Percentiles rank a stretch among this genome's conserved stretches.
phyloP scores from a whole-genome alignment of 2,113 vertebrate species.

The Xiphophorus maculatus region DNA sequence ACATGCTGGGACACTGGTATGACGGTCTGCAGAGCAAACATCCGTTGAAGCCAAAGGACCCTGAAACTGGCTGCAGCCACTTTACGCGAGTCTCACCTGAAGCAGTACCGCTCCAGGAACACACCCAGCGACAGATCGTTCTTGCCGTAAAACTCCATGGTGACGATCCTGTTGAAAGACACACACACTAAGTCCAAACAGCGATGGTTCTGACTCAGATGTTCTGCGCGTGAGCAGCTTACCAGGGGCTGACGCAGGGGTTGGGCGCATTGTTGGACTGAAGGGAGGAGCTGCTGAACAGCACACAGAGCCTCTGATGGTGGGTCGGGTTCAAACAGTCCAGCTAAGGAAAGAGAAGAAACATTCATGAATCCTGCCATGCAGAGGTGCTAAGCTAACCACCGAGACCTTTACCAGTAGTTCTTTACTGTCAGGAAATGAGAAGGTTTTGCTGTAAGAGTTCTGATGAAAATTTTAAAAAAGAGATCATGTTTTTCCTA shows the following conservation, averaged over 20 bases:
- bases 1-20: conserved; percentile 97
- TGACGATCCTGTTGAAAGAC: conserved; percentile 89
- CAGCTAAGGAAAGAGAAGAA: conserved; percentile 79
- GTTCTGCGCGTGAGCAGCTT: conserved; percentile 30
- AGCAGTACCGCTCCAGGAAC: conserved; percentile 97
- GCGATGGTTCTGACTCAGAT: background rate
- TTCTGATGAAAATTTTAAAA: too few species aligned
- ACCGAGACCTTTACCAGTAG: too few species aligned
- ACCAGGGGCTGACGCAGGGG: conserved; percentile 98
- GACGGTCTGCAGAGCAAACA: conserved; percentile 83
- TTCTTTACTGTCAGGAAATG: too few species aligned
- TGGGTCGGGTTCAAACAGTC: conserved; percentile 93
- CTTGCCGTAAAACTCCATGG: conserved; percentile 99
- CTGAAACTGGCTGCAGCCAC: background rate
- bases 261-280: conserved; percentile 96
- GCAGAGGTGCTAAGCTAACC: too few species aligned
- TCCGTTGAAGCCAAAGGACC: background rate
- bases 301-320: conserved; percentile 95
- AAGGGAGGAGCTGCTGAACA: conserved; percentile 96
- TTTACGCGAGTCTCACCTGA: conserved; percentile 83
- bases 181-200: background rate
- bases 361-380: background rate
- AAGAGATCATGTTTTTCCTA: too few species aligned
- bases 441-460: too few species aligned
- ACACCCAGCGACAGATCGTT: conserved; percentile 96